phyloP scores from a whole-genome alignment of 1,140 invertebrate species.

The Dreissena rostriformis region DNA sequence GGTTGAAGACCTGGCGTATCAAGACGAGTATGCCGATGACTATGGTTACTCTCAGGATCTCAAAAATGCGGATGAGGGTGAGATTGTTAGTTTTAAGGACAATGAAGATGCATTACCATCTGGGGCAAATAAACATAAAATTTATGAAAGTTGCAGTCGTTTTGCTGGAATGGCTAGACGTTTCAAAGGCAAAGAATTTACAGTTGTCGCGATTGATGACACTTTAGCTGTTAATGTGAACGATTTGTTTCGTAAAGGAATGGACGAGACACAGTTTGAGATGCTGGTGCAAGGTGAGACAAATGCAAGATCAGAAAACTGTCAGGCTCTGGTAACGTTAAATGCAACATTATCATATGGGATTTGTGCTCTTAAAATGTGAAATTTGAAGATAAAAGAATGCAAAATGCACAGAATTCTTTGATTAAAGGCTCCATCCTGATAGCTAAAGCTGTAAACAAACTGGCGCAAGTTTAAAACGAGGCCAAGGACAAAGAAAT shows the following conservation, averaged over 20 bases:
- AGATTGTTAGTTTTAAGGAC: not conserved
- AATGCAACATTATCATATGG: slow-evolving; percentile 7
- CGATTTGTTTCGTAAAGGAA: slow-evolving; percentile 17
- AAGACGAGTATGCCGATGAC: not conserved
- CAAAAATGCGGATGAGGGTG: not conserved
- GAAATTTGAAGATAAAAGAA: slow-evolving; percentile 24
- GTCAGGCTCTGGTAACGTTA: slow-evolving; percentile 19
- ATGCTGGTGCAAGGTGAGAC: slow-evolving; percentile 10
- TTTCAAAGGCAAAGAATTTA: slow-evolving; percentile 2
- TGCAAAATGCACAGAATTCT: slow-evolving; percentile 16
- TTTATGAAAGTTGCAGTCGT: not conserved
- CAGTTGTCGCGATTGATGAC: not conserved
- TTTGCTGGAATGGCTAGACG: slow-evolving; percentile 6
- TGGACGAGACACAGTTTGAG: not conserved
- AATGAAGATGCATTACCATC: not conserved
- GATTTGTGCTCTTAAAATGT: slow-evolving; percentile 9
- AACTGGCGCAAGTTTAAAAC: slow-evolving; percentile 18
- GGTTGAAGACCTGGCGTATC: not conserved
- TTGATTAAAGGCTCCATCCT: slow-evolving; percentile 34
- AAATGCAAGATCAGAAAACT: slow-evolving; percentile 5
- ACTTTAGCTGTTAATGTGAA: slow-evolving; percentile 11
- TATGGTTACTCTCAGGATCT: not conserved
- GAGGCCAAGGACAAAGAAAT: not conserved
- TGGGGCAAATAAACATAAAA: not conserved
- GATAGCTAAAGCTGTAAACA: slow-evolving; percentile 28